Conservation (phyloP, 2,888 invertebrate species). For the Phytoseiulus persimilis region DNA sequence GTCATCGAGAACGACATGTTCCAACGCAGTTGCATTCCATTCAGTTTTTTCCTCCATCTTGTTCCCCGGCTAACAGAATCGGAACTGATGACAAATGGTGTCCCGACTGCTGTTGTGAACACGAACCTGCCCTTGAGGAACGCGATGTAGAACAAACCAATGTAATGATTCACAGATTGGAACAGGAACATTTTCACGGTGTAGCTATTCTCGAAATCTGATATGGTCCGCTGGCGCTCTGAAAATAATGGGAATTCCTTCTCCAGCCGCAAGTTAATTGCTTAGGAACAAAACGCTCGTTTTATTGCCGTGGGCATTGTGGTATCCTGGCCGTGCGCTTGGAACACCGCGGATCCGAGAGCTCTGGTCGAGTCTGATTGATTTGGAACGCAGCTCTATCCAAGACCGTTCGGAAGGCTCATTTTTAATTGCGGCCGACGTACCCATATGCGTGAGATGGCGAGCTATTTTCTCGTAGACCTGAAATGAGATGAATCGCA, state of each 20-base stretch:
- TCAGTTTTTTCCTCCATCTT: not conserved
- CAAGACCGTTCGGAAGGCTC: not conserved
- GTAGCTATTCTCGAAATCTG: constrained; percentile 92
- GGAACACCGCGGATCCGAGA: not conserved
- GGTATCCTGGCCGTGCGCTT: not conserved
- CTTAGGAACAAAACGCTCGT: not conserved
- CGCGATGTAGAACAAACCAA: constrained; percentile 95
- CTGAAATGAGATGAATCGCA: constrained; percentile 42
- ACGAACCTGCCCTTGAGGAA: constrained; percentile 74
- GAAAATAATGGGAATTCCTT: constrained; percentile 41
- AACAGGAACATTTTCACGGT: constrained; percentile 97
- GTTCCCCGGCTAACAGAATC: not conserved
- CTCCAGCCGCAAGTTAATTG: not conserved
- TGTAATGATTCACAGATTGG: constrained; percentile 97
- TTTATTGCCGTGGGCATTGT: not conserved
- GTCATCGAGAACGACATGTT: not conserved
- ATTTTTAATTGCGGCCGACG: constrained; percentile 10
- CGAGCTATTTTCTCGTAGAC: constrained; percentile 75
- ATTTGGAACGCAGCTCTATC: too few relatives aligned
- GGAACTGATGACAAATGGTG: too few relatives aligned
- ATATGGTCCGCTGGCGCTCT: constrained; percentile 88
- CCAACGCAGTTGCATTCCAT: not conserved
- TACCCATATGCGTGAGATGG: constrained; percentile 65
- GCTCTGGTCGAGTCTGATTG: not conserved
- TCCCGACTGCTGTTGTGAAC: not conserved